These are phyloP conservation scores for Cyanoramphus novaezelandiae DNA, from an alignment of 2,113 vertebrate species.

Conservation along the genomic window DNA sequence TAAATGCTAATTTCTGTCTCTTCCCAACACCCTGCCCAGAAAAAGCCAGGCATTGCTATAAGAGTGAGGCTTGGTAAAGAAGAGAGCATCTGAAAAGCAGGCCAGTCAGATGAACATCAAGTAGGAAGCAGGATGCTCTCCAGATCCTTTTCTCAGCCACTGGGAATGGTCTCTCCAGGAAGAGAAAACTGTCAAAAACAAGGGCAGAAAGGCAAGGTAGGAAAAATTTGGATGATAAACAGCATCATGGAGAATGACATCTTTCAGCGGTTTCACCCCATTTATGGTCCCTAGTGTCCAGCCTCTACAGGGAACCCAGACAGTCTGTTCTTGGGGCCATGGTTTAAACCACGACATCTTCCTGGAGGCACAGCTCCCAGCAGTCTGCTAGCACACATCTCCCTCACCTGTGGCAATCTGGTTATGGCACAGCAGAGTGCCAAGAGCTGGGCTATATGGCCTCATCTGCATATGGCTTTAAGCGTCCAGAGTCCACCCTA, in stretches of 20 bases:
- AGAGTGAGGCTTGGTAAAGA: not conserved
- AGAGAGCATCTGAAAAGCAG: not conserved
- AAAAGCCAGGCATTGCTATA: not conserved
- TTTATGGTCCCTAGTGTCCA: not conserved
- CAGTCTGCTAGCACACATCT: not conserved
- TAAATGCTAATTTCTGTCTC: not conserved
- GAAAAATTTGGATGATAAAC: not conserved
- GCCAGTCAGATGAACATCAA: rapidly evolving
- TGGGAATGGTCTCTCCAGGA: not conserved
- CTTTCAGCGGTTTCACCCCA: not conserved
- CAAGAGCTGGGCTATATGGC: not conserved
- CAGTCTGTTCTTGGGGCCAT: not conserved
- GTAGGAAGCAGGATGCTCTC: not conserved
- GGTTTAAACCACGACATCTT: not conserved
- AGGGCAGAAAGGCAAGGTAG: not conserved
- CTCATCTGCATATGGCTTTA: not conserved
- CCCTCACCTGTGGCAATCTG: not conserved
- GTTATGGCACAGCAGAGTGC: not conserved
- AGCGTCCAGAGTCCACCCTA: not conserved
- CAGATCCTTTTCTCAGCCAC: not conserved
- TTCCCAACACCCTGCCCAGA: not conserved
- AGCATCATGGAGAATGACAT: not conserved
- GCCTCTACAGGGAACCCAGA: not conserved
- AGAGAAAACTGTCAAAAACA: not conserved
- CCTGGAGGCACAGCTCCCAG: not conserved